Evolutionary conservation across 1,140 invertebrate species (phyloP).

Genomic region (Lepidurus packardi): DNA sequence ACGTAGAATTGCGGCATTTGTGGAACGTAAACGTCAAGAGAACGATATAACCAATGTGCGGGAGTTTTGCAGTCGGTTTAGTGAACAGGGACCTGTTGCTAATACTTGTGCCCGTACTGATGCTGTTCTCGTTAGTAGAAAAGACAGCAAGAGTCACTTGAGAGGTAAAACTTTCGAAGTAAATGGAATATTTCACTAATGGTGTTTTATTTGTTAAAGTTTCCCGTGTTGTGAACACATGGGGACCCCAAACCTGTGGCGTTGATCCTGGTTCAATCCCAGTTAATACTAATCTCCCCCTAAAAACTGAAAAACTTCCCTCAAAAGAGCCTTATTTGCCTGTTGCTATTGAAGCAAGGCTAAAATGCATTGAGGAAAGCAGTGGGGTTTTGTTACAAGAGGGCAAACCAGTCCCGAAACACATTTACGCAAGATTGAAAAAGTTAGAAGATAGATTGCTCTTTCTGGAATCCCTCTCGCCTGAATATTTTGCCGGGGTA

Average conservation of each 20-base stretch:
- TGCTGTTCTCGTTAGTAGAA: slow-evolving; percentile 55
- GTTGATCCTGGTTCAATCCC: slow-evolving; percentile 29
- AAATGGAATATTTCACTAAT: slow-evolving; percentile 29
- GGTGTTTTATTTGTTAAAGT: slow-evolving; percentile 45
- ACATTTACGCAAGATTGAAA: slow-evolving; percentile 59
- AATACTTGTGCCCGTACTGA: slow-evolving; percentile 60
- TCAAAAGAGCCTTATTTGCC: slow-evolving; percentile 40
- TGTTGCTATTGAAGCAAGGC: slow-evolving; percentile 53
- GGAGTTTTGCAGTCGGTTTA: slow-evolving; percentile 55
- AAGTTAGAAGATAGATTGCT: slow-evolving; percentile 59
- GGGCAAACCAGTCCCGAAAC: slow-evolving; percentile 48
- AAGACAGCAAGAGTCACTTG: slow-evolving; percentile 62
- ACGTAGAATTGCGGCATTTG: slow-evolving; percentile 55
- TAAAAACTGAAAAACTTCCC: slow-evolving; percentile 34
- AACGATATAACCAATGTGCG: slow-evolving; percentile 58
- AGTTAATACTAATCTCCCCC: slow-evolving; percentile 41
- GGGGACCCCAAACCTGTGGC: slow-evolving; percentile 52
- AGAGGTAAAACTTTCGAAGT: slow-evolving; percentile 52
- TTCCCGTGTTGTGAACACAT: slow-evolving; percentile 53
- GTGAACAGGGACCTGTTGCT: slow-evolving; percentile 41
- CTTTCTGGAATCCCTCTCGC: slow-evolving; percentile 60
- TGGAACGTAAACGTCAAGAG: slow-evolving; percentile 57
- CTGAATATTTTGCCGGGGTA: slow-evolving; percentile 55
- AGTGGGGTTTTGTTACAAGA: slow-evolving; percentile 47
- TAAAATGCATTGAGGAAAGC: slow-evolving; percentile 51